These are phyloP conservation scores for Oryctes rhinoceros DNA, from an alignment of 1,140 invertebrate genomes.

Conservation along the genomic window DNA sequence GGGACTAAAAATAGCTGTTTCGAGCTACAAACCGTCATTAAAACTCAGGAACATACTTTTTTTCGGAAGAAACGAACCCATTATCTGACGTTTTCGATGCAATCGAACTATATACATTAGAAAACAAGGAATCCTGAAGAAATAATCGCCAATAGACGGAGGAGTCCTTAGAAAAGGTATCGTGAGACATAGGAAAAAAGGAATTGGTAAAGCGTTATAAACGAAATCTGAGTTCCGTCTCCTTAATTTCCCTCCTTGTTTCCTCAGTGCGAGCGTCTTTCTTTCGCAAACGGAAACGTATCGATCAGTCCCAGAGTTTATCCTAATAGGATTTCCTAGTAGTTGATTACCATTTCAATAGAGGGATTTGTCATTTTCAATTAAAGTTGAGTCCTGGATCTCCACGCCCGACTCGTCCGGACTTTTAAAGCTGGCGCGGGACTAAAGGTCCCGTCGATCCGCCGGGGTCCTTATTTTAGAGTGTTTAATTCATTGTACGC, in stretches of 20 bases:
- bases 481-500: slow-evolving; percentile 34
- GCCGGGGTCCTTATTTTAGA: slow-evolving; percentile 21
- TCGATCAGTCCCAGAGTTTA: slow-evolving; percentile 56
- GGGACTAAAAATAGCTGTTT: too few relatives aligned
- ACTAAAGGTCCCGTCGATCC: slow-evolving; percentile 16
- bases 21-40: too few relatives aligned
- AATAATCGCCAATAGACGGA: neutral
- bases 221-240: slow-evolving; percentile 30
- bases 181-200: neutral
- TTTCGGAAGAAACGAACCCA: too few relatives aligned
- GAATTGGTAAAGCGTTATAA: slow-evolving; percentile 16
- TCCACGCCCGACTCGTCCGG: slow-evolving; percentile 46
- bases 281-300: slow-evolving; percentile 43
- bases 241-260: slow-evolving; percentile 33
- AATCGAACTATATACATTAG: neutral
- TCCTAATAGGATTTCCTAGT: slow-evolving; percentile 64
- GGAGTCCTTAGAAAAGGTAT: neutral
- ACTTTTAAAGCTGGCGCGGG: slow-evolving; percentile 26
- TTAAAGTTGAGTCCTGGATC: slow-evolving; percentile 62
- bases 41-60: too few relatives aligned
- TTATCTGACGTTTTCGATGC: too few relatives aligned
- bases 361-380: slow-evolving; percentile 64
- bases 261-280: slow-evolving; percentile 34
- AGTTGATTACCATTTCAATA: slow-evolving; percentile 64
- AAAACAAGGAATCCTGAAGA: neutral